These are phyloP conservation scores for Rhinogobio ventralis DNA, from an alignment of 2,797 vertebrate species.

Conservation along the genomic window DNA sequence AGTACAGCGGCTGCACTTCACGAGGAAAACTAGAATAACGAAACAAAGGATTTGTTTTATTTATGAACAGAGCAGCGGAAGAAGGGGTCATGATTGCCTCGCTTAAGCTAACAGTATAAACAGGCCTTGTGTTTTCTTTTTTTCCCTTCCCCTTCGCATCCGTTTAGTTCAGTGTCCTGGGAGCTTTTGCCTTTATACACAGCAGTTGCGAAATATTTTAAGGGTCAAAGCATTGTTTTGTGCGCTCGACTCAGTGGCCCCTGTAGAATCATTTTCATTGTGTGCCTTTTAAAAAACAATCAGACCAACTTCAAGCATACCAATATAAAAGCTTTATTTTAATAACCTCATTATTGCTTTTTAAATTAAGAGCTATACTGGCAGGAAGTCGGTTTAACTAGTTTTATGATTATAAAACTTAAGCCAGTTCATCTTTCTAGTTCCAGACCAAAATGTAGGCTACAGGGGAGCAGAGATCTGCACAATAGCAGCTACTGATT, in stretches of 20 bases:
- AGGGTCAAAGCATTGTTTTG: conserved; percentile 34
- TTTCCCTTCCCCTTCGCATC: conserved; percentile 25
- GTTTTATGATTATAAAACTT: conserved; percentile 17
- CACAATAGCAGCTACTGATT: conserved; percentile 36
- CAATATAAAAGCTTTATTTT: conserved; percentile 7
- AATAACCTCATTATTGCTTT: not conserved
- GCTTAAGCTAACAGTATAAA: conserved; percentile 39
- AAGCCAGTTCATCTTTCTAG: conserved; percentile 5
- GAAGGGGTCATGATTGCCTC: conserved; percentile 56
- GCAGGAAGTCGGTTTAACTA: not conserved
- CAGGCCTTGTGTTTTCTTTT: conserved; percentile 12
- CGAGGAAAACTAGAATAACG: conserved; percentile 56
- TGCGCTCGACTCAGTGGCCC: not conserved
- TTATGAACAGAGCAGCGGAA: conserved; percentile 67
- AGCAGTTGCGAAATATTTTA: conserved; percentile 26
- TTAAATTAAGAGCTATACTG: not conserved
- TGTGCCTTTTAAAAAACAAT: conserved; percentile 12
- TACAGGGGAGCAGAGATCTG: not conserved
- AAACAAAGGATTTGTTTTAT: conserved; percentile 78
- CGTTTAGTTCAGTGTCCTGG: conserved; percentile 43
- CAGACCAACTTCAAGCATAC: not conserved
- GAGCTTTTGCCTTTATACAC: conserved; percentile 45
- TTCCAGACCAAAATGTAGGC: not conserved
- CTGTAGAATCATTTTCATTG: conserved; percentile 7
- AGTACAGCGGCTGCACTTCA: conserved; percentile 69